Evolutionary conservation across 2,888 invertebrate species (phyloP).

Genomic region (Polylopha cassiicola): DNA sequence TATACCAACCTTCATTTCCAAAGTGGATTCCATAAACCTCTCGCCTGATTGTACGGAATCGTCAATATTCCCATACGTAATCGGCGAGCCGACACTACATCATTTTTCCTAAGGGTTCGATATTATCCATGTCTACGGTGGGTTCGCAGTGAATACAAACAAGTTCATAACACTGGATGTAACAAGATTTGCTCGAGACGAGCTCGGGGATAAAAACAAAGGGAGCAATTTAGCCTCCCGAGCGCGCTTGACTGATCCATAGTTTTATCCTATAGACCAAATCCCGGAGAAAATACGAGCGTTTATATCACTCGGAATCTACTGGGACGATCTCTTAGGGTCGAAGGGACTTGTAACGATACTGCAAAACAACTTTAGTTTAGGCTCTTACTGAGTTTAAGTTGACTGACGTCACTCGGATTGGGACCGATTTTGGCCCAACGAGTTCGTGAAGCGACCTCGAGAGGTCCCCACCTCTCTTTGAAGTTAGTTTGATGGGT

Average conservation of each 20-base stretch:
- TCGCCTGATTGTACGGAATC: too few relatives aligned
- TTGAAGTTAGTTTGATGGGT: too few relatives aligned
- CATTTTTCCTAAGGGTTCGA: conserved; percentile 13
- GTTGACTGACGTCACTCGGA: conserved; percentile 32
- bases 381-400: conserved; percentile 41
- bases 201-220: conserved; percentile 52
- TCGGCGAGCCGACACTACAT: conserved; percentile 12
- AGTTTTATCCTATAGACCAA: conserved; percentile 43
- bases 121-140: conserved; percentile 21
- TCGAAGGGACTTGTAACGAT: conserved; percentile 38
- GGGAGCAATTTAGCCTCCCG: conserved; percentile 50
- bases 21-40: too few relatives aligned
- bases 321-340: conserved; percentile 39
- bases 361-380: conserved; percentile 39
- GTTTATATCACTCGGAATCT: conserved; percentile 52
- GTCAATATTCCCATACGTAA: conserved; percentile 3
- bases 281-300: conserved; percentile 47
- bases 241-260: conserved; percentile 53
- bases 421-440: too few relatives aligned
- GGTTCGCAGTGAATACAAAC: conserved; percentile 45
- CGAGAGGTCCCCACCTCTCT: too few relatives aligned
- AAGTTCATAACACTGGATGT: conserved; percentile 41
- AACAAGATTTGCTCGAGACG: conserved; percentile 50
- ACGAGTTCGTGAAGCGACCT: too few relatives aligned
- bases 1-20: too few relatives aligned